phyloP scores from a whole-genome alignment of 2,797 vertebrate genomes.

The Diplodus sargus region DNA sequence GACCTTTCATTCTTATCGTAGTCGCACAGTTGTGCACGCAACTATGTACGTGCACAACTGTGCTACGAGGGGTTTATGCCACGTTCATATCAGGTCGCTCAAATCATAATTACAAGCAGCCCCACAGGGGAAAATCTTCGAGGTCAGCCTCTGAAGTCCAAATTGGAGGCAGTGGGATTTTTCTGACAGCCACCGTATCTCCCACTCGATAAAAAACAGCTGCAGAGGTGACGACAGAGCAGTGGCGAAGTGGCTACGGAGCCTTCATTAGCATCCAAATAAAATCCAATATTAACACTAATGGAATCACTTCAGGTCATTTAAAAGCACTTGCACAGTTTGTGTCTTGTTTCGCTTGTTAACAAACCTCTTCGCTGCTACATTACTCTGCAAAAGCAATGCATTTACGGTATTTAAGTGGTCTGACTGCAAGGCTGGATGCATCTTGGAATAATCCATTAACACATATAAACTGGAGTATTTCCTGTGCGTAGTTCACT shows the following conservation, averaged over 20 bases:
- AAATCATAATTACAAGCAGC: not conserved
- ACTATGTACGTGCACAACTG: not conserved
- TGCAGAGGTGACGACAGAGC: not conserved
- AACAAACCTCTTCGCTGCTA: not conserved
- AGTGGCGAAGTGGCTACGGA: not conserved
- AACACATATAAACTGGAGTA: not conserved
- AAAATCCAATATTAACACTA: conserved; percentile 5
- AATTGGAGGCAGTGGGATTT: not conserved
- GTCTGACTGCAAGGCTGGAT: not conserved
- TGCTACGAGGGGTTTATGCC: not conserved
- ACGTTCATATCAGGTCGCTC: not conserved
- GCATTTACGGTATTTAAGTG: not conserved
- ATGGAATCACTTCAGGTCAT: not conserved
- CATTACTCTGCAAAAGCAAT: not conserved
- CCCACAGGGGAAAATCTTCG: conserved; percentile 1
- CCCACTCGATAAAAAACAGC: not conserved
- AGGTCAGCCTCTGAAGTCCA: not conserved
- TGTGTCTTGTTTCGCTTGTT: not conserved
- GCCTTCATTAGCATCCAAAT: not conserved
- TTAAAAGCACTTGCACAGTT: not conserved
- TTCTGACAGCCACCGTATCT: not conserved
- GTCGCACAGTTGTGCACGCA: too few relatives aligned
- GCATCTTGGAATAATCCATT: not conserved
- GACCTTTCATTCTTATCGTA: not conserved
- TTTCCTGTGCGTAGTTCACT: not conserved